Conservation (phyloP, 92 coral and sea anemone genomes). For the Palythoa grandiflora region DNA sequence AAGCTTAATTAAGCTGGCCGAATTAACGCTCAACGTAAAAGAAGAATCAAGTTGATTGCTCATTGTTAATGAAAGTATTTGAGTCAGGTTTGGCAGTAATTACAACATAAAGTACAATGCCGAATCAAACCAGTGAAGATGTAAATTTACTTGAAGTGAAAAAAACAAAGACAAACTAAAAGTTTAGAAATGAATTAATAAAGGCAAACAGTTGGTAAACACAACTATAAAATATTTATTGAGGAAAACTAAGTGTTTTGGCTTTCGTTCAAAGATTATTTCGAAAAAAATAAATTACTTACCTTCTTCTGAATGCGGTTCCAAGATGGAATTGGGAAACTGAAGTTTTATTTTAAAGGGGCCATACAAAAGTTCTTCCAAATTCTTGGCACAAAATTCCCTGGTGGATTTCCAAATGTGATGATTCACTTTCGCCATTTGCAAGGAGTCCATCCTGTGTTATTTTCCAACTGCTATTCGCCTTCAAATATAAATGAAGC, state of each 20-base stretch:
- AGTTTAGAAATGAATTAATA: constrained; percentile 22
- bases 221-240: constrained; percentile 7
- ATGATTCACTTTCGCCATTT: not conserved
- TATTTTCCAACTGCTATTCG: not conserved
- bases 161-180: constrained; percentile 26
- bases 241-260: not conserved
- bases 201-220: not conserved
- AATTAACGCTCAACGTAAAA: constrained; percentile 17
- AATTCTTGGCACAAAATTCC: constrained; percentile 22
- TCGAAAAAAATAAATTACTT: not conserved
- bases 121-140: not conserved
- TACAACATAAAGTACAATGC: constrained; percentile 37
- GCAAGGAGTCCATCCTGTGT: not conserved
- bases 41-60: constrained; percentile 41
- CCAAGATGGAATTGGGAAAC: not conserved
- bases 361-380: constrained; percentile 17
- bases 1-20: constrained; percentile 28
- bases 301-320: not conserved
- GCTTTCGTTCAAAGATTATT: not conserved
- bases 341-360: not conserved
- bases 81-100: constrained; percentile 31
- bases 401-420: constrained; percentile 35
- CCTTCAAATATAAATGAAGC: not conserved
- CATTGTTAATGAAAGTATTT: constrained; percentile 37
- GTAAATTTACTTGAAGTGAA: constrained; percentile 22